Evolutionary conservation across 2,113 vertebrate genomes (phyloP).

Genomic region (Gopherus flavomarginatus): DNA sequence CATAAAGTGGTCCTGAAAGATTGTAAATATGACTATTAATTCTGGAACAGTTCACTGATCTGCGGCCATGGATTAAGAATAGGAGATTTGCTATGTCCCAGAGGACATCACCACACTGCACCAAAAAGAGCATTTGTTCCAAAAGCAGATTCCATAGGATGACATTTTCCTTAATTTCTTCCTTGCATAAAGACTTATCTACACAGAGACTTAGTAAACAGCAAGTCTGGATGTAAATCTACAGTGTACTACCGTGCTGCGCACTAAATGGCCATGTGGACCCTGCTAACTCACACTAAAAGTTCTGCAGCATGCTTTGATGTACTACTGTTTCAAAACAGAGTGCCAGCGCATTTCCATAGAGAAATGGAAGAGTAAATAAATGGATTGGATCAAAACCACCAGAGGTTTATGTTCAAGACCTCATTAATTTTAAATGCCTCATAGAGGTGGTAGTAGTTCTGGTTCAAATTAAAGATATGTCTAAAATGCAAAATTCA

Average conservation of each 20-base stretch:
- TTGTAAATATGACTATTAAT: slow-evolving; percentile 18
- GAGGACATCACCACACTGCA: neutral
- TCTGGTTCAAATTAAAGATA: slow-evolving; percentile 58
- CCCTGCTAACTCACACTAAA: neutral
- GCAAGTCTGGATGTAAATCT: neutral
- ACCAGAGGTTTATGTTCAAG: slow-evolving; percentile 32
- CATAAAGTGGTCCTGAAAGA: neutral
- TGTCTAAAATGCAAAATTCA: neutral
- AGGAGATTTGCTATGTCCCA: slow-evolving; percentile 9
- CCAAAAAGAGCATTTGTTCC: slow-evolving; percentile 12
- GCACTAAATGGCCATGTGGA: neutral
- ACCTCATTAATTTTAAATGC: slow-evolving; percentile 58
- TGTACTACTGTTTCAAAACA: neutral
- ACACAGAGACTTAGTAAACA: neutral
- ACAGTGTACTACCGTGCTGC: neutral
- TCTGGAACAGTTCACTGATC: slow-evolving; percentile 8
- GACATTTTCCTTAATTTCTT: neutral
- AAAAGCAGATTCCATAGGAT: slow-evolving; percentile 7
- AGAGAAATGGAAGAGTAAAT: slow-evolving; percentile 39
- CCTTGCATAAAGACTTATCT: neutral
- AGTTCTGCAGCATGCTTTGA: neutral
- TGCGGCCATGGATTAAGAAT: slow-evolving; percentile 13
- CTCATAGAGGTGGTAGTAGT: neutral
- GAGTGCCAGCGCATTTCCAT: slow-evolving; percentile 17
- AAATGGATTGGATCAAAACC: slow-evolving; percentile 38